phyloP scores from a whole-genome alignment of 2,113 vertebrate species.

The Pluvialis apricaria region DNA sequence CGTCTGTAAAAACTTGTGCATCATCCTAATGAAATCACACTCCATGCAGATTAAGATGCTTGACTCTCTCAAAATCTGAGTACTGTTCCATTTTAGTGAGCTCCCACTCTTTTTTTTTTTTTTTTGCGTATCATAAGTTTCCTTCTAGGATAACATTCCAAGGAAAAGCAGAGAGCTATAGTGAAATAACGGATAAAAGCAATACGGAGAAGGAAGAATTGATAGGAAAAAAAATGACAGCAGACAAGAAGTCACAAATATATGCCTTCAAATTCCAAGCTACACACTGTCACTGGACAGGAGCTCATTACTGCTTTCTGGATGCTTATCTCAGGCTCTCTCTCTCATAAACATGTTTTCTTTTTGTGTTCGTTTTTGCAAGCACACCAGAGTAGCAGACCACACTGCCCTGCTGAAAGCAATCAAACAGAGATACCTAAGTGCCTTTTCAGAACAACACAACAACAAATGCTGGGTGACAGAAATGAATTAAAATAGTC shows the following conservation, averaged over 20 bases:
- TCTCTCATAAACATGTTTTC: not conserved
- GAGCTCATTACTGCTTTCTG: not conserved
- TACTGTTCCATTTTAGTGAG: not conserved
- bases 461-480: not conserved
- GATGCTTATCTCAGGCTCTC: not conserved
- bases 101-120: not conserved
- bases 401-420: not conserved
- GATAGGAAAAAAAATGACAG: not conserved
- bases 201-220: not conserved
- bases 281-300: rapidly evolving
- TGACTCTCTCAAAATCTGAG: not conserved
- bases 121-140: not conserved
- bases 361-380: not conserved
- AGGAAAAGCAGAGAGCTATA: not conserved
- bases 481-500: not conserved
- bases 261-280: not conserved
- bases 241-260: not conserved
- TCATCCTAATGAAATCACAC: not conserved
- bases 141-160: not conserved
- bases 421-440: not conserved
- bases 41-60: not conserved
- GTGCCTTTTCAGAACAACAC: not conserved
- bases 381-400: not conserved
- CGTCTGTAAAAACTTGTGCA: not conserved
- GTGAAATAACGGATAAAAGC: not conserved